phyloP scores from a whole-genome alignment of 2,888 invertebrate species.

The Callimorpha dominula region DNA sequence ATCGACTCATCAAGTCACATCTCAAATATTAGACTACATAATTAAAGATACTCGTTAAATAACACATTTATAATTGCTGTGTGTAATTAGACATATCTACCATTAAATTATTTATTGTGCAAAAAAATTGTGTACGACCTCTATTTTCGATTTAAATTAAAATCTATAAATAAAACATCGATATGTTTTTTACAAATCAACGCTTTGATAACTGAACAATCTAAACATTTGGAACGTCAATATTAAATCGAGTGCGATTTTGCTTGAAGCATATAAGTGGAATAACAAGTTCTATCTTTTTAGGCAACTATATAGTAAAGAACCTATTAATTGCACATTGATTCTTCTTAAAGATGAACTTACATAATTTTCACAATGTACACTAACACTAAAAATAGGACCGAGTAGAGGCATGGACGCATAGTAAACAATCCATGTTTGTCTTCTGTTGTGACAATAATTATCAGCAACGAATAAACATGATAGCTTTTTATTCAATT shows the following conservation, averaged over 20 bases:
- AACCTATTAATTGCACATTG: no score
- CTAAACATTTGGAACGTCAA: constrained; percentile 7
- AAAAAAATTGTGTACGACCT: background rate
- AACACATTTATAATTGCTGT: constrained; percentile 9
- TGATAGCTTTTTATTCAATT: no score
- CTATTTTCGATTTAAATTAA: constrained; percentile 14
- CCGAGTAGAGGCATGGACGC: no score
- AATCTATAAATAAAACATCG: constrained; percentile 5
- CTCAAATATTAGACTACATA: constrained; percentile 15
- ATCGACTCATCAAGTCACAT: constrained; percentile 14
- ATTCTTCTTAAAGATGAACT: no score
- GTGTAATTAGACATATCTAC: constrained; percentile 7
- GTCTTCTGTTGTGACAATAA: no score
- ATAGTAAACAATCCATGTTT: no score
- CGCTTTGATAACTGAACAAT: background rate
- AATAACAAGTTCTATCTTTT: background rate
- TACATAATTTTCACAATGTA: no score
- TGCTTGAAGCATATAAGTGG: background rate
- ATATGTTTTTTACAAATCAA: constrained; percentile 17
- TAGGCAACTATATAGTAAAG: background rate
- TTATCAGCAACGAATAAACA: no score
- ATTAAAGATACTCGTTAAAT: constrained; percentile 19
- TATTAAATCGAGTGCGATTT: constrained; percentile 5
- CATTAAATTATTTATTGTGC: background rate
- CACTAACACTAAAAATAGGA: no score